These are phyloP conservation scores for Panagrolaimus sp. DNA, from an alignment of 1,140 invertebrate species.

Conservation along the genomic window DNA sequence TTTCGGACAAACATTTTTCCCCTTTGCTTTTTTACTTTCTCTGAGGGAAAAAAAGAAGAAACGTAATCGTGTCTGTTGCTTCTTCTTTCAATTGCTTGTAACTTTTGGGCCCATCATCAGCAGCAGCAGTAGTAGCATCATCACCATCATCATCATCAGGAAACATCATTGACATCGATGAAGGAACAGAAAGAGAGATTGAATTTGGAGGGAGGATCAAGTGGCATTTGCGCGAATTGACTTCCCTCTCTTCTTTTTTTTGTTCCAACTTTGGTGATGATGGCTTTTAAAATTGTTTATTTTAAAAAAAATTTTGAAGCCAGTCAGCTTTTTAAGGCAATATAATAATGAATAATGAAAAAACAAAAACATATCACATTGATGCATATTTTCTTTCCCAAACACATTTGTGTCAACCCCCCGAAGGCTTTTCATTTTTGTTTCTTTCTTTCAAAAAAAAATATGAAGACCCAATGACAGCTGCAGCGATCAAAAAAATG, in stretches of 20 bases:
- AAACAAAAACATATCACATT: not conserved
- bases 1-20: too few relatives aligned
- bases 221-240: slow-evolving; percentile 16
- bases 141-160: not conserved
- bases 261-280: not conserved
- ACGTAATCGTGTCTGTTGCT: not conserved
- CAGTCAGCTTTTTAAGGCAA: not conserved
- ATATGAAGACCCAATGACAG: too few relatives aligned
- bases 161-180: not conserved
- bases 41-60: slow-evolving; percentile 8
- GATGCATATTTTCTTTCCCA: not conserved
- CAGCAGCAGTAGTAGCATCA: not conserved
- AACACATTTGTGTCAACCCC: not conserved
- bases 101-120: not conserved
- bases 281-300: not conserved
- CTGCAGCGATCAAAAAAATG: too few relatives aligned
- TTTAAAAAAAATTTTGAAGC: not conserved
- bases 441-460: too few relatives aligned
- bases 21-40: too few relatives aligned
- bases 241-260: not conserved
- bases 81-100: not conserved
- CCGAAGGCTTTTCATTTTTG: too few relatives aligned
- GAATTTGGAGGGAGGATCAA: slow-evolving; percentile 11
- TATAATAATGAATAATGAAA: not conserved
- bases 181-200: not conserved